Conservation (phyloP, 2,888 invertebrate species). For the Dromius quadrimaculatus region DNA sequence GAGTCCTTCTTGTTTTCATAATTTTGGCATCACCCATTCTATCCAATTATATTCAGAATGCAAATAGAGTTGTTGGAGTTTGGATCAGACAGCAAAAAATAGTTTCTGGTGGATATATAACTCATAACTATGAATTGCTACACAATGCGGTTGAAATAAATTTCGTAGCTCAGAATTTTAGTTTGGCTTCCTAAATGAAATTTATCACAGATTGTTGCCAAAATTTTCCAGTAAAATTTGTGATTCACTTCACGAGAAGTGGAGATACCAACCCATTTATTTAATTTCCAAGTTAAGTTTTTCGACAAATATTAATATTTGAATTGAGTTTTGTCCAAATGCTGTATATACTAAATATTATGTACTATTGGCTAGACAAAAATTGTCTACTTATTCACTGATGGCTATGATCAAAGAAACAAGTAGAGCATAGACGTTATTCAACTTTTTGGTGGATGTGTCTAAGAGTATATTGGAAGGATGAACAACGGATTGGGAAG, state of each 20-base stretch:
- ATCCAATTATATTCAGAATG: slow-evolving; percentile 42
- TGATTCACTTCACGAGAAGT: background rate
- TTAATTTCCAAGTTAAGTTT: too few species aligned
- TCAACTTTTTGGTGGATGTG: too few species aligned
- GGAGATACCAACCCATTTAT: background rate
- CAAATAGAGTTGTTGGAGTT: slow-evolving; percentile 34
- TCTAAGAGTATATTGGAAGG: too few species aligned
- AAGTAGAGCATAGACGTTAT: too few species aligned
- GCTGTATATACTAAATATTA: too few species aligned
- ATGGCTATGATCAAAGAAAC: too few species aligned
- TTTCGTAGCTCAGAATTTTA: slow-evolving; percentile 1
- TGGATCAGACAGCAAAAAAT: slow-evolving; percentile 21
- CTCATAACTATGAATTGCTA: slow-evolving; percentile 35
- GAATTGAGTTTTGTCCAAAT: too few species aligned
- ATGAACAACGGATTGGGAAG: too few species aligned
- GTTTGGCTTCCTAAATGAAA: slow-evolving; percentile 1
- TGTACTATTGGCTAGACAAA: too few species aligned
- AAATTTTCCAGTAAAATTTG: background rate
- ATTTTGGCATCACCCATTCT: slow-evolving; percentile 4
- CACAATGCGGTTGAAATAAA: slow-evolving; percentile 30
- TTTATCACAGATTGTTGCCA: slow-evolving; percentile 28
- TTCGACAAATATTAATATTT: too few species aligned
- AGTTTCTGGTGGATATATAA: slow-evolving; percentile 29
- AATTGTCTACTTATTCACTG: too few species aligned
- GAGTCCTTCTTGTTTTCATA: slow-evolving; percentile 25